Conservation (phyloP, 2,797 vertebrate species). For the Naso thynnoides region DNA sequence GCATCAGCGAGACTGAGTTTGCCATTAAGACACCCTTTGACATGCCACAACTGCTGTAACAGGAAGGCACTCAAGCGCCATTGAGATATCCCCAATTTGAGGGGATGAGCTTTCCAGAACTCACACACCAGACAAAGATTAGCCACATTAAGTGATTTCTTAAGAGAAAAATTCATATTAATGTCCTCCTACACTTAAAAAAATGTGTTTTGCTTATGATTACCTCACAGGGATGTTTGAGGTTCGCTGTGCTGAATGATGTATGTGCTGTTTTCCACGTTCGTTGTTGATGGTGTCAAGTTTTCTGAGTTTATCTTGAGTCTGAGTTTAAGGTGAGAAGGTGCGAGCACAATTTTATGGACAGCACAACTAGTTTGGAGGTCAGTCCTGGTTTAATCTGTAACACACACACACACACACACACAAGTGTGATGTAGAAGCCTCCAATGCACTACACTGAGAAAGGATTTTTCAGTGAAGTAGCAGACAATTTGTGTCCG, state of each 20-base stretch:
- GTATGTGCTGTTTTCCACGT: not conserved
- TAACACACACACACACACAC: no score
- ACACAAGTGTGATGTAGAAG: not conserved
- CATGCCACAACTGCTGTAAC: not conserved
- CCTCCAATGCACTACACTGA: not conserved
- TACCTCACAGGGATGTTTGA: not conserved
- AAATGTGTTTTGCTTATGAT: not conserved
- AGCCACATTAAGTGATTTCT: not conserved
- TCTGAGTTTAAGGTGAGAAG: not conserved
- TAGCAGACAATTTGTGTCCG: not conserved
- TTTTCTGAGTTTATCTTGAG: not conserved
- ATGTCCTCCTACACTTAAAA: no score
- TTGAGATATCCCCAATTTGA: constrained; percentile 1
- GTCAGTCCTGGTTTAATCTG: no score
- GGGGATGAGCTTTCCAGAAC: not conserved
- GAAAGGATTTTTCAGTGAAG: not conserved
- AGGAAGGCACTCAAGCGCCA: not conserved
- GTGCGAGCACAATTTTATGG: not conserved
- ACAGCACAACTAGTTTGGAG: not conserved
- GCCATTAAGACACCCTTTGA: constrained; percentile 16
- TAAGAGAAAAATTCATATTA: not conserved
- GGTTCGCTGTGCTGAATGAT: not conserved
- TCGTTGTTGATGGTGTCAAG: not conserved
- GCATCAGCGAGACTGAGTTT: constrained; percentile 36
- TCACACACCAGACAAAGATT: not conserved